Conservation (phyloP, 2,797 vertebrate genomes). For the Lepus townsendii region DNA sequence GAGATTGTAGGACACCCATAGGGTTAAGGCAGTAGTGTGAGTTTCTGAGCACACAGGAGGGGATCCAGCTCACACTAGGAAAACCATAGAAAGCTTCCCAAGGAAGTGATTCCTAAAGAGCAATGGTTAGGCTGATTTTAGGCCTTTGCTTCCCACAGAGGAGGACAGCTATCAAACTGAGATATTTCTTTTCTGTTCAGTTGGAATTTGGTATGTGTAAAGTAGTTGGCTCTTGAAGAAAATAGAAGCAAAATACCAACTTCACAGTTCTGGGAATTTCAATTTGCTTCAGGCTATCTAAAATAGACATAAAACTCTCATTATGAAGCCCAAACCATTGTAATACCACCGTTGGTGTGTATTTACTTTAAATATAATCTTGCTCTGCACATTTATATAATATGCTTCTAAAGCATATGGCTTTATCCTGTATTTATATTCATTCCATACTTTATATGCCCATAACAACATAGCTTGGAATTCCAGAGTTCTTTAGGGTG, state of each 20-base stretch:
- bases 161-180: neutral
- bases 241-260: neutral
- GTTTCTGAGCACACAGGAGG: neutral
- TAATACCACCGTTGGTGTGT: neutral
- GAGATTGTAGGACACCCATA: neutral
- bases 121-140: neutral
- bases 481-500: neutral
- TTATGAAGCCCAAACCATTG: neutral
- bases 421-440: neutral
- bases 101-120: neutral
- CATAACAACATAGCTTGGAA: neutral
- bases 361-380: neutral
- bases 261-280: constrained; percentile 36
- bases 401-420: neutral
- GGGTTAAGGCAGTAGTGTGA: neutral
- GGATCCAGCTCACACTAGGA: neutral
- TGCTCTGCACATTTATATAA: neutral
- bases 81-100: neutral
- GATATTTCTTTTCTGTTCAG: neutral
- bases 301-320: neutral
- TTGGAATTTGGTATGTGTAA: constrained; percentile 8
- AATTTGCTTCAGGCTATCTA: constrained; percentile 31
- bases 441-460: neutral
- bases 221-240: neutral
- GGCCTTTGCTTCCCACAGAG: neutral